These are phyloP conservation scores for Callosobruchus maculatus DNA, from an alignment of 2,888 invertebrate genomes.

Conservation along the genomic window DNA sequence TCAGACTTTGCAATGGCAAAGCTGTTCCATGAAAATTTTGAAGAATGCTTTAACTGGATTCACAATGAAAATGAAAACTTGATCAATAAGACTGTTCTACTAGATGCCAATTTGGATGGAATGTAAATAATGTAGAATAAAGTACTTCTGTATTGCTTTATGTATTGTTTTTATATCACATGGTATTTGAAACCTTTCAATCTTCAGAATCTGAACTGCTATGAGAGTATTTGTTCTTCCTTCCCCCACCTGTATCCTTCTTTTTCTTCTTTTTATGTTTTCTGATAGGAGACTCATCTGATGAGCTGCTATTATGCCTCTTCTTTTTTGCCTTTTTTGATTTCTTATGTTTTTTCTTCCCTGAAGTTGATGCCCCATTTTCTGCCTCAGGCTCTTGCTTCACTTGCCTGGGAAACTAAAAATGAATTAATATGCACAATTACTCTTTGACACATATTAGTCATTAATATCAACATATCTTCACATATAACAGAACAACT, in stretches of 20 bases:
- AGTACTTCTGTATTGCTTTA: not conserved
- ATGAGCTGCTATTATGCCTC: not conserved
- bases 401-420: not conserved
- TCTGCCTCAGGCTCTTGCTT: not conserved
- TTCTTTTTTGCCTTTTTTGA: not conserved
- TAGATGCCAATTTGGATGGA: constrained; percentile 19
- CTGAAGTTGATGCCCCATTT: not conserved
- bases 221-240: constrained; percentile 2
- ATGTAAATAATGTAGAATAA: not conserved
- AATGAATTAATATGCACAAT: not conserved
- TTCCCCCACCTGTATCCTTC: constrained; percentile 11
- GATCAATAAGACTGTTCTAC: constrained; percentile 27
- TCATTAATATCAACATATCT: too few relatives aligned
- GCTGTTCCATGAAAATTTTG: constrained; percentile 33
- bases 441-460: too few relatives aligned
- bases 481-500: too few relatives aligned
- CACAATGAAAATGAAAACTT: constrained; percentile 28
- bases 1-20: constrained; percentile 29
- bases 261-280: constrained; percentile 15
- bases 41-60: constrained; percentile 31
- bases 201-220: not conserved
- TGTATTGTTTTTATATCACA: not conserved
- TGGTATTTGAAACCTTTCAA: not conserved
- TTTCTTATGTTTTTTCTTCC: constrained; percentile 5
- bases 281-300: constrained; percentile 3